Evolutionary conservation across 2,113 vertebrate genomes (phyloP).

Genomic region (Nannospalax galili): DNA sequence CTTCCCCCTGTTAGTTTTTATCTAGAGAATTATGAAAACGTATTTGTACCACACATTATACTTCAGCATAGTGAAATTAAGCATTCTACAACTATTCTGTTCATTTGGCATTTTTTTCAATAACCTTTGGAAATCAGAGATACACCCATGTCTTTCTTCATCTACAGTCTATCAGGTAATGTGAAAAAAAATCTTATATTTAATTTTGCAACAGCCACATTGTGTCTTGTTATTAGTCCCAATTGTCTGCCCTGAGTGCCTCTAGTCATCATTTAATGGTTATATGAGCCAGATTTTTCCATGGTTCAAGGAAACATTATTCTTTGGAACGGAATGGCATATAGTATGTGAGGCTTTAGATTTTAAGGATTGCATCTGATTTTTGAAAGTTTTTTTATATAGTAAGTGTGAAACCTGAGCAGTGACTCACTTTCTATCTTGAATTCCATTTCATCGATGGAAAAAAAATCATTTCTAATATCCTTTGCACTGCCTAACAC

Average conservation of each 20-base stretch:
- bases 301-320: background rate
- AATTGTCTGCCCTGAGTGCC: background rate
- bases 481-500: background rate
- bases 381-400: conserved; percentile 3
- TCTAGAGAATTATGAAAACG: background rate
- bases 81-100: background rate
- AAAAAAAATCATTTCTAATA: background rate
- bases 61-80: background rate
- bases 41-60: background rate
- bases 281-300: background rate
- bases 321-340: background rate
- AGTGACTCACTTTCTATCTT: background rate
- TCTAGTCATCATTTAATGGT: background rate
- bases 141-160: background rate
- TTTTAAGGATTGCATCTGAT: background rate
- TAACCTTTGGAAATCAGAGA: background rate
- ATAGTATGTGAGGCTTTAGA: background rate
- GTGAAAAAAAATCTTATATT: conserved; percentile 15
- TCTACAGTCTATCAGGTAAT: background rate
- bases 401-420: background rate
- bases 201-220: background rate
- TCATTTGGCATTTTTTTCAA: background rate
- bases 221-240: background rate
- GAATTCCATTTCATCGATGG: conserved; percentile 26
- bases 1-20: background rate